Conservation (phyloP, 2,888 invertebrate species). For the Neocrepidodera transversa region DNA sequence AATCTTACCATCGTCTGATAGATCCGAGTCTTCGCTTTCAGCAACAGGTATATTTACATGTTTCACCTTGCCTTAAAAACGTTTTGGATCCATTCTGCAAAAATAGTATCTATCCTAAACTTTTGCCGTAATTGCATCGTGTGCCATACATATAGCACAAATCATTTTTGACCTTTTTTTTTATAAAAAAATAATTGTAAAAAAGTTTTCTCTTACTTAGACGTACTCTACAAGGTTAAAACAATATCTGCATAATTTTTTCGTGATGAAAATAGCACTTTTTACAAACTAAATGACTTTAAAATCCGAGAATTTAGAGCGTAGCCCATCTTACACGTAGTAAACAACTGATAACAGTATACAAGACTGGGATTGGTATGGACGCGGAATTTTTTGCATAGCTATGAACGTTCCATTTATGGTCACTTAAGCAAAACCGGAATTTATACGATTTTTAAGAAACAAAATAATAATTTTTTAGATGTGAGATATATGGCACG, state of each 20-base stretch:
- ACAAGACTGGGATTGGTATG: background rate
- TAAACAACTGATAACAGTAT: background rate
- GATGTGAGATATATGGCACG: too few species aligned
- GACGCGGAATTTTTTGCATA: background rate
- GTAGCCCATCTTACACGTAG: too few species aligned
- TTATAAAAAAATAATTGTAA: background rate
- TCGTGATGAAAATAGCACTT: too few species aligned
- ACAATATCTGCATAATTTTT: background rate
- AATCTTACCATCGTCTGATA: background rate
- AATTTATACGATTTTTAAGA: background rate
- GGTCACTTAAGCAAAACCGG: background rate
- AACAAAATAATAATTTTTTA: too few species aligned
- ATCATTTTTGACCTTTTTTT: background rate
- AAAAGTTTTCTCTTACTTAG: background rate
- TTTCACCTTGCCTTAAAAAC: background rate
- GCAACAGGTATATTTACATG: too few species aligned
- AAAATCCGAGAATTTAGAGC: background rate
- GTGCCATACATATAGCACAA: constrained; percentile 1
- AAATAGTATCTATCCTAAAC: constrained; percentile 1
- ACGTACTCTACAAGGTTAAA: background rate
- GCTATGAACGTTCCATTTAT: constrained; percentile 1
- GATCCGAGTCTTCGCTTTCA: too few species aligned
- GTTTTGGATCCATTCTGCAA: background rate
- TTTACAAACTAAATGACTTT: too few species aligned
- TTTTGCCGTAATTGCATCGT: background rate